Evolutionary conservation across 2,797 vertebrate genomes (phyloP).

Genomic region (Danio aesculapii): DNA sequence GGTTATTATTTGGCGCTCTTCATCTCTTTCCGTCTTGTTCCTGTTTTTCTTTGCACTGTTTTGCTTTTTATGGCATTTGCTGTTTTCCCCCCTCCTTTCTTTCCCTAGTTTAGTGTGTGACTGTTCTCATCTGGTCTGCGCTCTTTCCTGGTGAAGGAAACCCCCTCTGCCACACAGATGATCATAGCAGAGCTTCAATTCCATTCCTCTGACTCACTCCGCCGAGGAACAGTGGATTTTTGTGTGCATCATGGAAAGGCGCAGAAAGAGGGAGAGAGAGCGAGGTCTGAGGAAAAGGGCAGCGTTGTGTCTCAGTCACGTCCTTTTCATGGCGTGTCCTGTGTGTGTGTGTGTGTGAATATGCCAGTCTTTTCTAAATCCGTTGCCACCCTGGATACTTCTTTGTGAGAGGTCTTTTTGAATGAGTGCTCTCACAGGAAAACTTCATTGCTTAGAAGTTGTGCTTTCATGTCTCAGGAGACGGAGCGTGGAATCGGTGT

Average conservation of each 20-base stretch:
- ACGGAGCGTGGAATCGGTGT: background rate
- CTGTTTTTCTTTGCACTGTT: slow-evolving; percentile 13
- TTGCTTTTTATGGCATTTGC: slow-evolving; percentile 37
- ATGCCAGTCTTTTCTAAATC: slow-evolving; percentile 48
- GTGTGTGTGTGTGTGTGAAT: slow-evolving; percentile 35
- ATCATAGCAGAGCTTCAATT: slow-evolving; percentile 63
- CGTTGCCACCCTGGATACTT: slow-evolving; percentile 1
- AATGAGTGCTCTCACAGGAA: background rate
- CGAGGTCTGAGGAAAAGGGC: slow-evolving; percentile 44
- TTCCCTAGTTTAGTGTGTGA: slow-evolving; percentile 11
- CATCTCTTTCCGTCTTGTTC: background rate
- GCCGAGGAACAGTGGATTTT: slow-evolving; percentile 64
- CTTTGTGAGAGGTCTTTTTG: slow-evolving; percentile 34
- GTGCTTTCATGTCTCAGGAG: slow-evolving; percentile 18
- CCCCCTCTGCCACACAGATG: slow-evolving; percentile 59
- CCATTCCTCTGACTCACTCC: slow-evolving; percentile 62
- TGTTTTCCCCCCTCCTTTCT: background rate
- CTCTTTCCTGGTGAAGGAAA: slow-evolving; percentile 64
- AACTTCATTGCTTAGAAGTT: background rate
- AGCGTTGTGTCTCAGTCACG: slow-evolving; percentile 48
- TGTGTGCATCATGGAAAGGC: slow-evolving; percentile 60
- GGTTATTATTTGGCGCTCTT: background rate
- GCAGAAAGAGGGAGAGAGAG: slow-evolving; percentile 35
- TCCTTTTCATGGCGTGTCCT: slow-evolving; percentile 42
- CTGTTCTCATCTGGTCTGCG: slow-evolving; percentile 49